phyloP scores from a whole-genome alignment of 2,797 vertebrate genomes.

The Orestias chungarensis region DNA sequence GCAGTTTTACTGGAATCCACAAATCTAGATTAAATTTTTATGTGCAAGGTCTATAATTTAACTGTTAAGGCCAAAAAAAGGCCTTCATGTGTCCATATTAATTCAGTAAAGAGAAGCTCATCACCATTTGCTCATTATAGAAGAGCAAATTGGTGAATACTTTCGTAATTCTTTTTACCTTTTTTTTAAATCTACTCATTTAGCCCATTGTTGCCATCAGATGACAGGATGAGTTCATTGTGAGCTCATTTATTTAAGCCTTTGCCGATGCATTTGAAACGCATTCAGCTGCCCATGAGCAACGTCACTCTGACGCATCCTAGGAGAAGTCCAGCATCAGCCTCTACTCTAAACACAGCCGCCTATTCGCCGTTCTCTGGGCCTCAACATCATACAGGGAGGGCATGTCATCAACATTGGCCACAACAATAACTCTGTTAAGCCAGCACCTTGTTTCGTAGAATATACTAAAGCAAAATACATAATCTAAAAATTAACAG shows the following conservation, averaged over 20 bases:
- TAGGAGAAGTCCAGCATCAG: slow-evolving; percentile 50
- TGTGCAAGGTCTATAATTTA: slow-evolving; percentile 71
- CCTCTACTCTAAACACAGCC: slow-evolving; percentile 24
- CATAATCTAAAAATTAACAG: slow-evolving; percentile 3
- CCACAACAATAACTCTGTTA: slow-evolving; percentile 20
- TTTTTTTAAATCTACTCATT: not conserved
- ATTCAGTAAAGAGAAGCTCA: slow-evolving; percentile 19
- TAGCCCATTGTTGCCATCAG: slow-evolving; percentile 10
- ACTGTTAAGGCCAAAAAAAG: slow-evolving; percentile 45
- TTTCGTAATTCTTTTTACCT: not conserved
- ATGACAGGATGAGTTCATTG: slow-evolving; percentile 23
- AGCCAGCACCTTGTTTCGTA: not conserved
- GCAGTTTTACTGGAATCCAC: slow-evolving; percentile 45
- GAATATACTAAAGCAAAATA: slow-evolving; percentile 1
- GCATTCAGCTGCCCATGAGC: slow-evolving; percentile 48
- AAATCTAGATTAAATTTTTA: slow-evolving; percentile 67
- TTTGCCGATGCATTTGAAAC: slow-evolving; percentile 43
- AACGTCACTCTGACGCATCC: slow-evolving; percentile 64
- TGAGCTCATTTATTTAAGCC: slow-evolving; percentile 35
- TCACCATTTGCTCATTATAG: slow-evolving; percentile 10
- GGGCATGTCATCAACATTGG: slow-evolving; percentile 3
- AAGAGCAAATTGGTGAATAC: not conserved
- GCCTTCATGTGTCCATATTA: slow-evolving; percentile 40
- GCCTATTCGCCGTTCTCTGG: slow-evolving; percentile 25
- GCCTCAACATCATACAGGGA: slow-evolving; percentile 30